Base-by-base conservation (phyloP, 2,888 invertebrate species). In the Flexamia atlantica region DNA sequence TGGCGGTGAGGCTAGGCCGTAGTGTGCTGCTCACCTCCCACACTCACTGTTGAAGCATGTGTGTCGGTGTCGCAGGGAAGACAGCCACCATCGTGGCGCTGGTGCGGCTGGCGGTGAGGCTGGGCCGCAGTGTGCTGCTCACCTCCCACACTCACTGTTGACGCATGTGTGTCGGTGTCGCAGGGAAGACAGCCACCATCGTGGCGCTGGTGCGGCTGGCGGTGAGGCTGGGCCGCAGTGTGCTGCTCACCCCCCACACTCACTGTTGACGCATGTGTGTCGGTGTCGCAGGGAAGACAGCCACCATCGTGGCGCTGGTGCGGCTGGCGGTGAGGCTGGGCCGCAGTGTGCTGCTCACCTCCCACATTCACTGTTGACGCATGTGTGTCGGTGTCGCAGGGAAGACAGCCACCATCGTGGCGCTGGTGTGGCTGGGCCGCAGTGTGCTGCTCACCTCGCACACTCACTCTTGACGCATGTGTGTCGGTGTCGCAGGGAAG, bases 61-160 rank as follows among this genome's bases (percentile, higher is more conserved):
- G 36, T 7, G n/a, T 36, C 9, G 4, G 36, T 7, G 76, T 90
- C 90, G 53, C 90, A 95, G 96, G 97, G 76, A 99, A 99, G 92
- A 99, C 98, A 0, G 95, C 97, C 86, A 98, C 98, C 0, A 93
- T 99, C 84, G 96, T 97, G n/a, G 94, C 96, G 0, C 91, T 99
- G 79, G 95, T 99, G 84, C 93, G 94, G 88, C 90, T 97, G 87
- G 89, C 97, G 60, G 92, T 94, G 9, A 90, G 92, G 68, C 89
- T 96, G 83, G 94, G 95, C 3, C 93, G 94, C 87, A 94, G 95
- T 0, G 95, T 99, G 0, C 91, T 99, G 0, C 93, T 99, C 40
- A 97, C 98, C 0, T 96, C 97, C 86, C 98, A 98, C 89, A 99
- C 99, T 0, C 96, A 99, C 90, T 0, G 96, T 99, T 0, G 99